A percentile compares a stretch with the other conserved stretches of the same genome.
Evolutionary conservation across 2,113 vertebrate species (phyloP).

Genomic region (Spheniscus mendiculus): DNA sequence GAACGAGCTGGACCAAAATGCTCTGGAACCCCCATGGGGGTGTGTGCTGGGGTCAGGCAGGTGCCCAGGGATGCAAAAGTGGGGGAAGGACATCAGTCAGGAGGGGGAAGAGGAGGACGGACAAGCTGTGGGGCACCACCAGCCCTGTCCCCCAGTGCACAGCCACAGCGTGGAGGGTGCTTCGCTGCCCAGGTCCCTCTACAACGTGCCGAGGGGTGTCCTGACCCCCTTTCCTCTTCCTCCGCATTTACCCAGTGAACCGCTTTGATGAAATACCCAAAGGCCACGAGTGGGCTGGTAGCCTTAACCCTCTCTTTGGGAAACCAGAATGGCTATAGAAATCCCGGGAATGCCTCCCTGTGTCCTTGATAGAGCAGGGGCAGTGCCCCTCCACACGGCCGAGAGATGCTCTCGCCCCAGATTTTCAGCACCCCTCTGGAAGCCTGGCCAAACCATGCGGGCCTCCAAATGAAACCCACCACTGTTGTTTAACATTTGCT

Average conservation of each 20-base stretch:
- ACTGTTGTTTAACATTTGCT: background rate
- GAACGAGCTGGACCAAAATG: rapidly evolving
- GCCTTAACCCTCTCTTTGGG: background rate
- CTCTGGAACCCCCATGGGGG: rapidly evolving
- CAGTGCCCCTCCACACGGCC: background rate
- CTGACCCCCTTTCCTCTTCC: background rate
- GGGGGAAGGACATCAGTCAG: background rate
- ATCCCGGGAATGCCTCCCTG: background rate
- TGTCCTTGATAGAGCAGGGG: rapidly evolving
- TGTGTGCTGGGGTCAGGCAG: rapidly evolving
- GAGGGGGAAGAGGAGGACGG: background rate
- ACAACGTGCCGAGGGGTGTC: rapidly evolving
- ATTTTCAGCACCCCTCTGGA: background rate
- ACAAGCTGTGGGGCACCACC: background rate
- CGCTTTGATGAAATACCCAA: background rate
- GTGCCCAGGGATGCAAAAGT: background rate
- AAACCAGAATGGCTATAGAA: background rate
- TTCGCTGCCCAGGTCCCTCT: background rate
- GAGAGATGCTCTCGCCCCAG: background rate
- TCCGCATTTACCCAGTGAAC: background rate
- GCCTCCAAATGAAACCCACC: background rate
- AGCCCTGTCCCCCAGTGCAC: rapidly evolving
- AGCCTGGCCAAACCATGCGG: background rate
- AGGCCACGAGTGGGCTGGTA: rapidly evolving
- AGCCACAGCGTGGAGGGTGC: rapidly evolving